A percentile compares a stretch with the other conserved stretches of the same genome.
Evolutionary conservation across 2,888 invertebrate genomes (phyloP).

Genomic region (Diogma glabrata): DNA sequence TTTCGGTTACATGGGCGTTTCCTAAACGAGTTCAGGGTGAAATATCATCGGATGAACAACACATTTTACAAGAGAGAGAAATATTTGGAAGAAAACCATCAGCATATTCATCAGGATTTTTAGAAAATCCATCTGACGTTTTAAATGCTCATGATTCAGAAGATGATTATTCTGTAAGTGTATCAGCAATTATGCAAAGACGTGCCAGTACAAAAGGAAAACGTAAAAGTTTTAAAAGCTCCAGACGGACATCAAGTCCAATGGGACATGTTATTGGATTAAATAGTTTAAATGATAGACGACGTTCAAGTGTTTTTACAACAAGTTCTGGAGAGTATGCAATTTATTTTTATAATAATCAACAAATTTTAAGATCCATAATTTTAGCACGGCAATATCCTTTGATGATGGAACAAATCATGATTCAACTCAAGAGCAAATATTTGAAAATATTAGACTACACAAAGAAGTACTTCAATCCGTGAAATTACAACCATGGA

Average conservation of each 20-base stretch:
- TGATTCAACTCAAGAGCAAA: conserved; percentile 69
- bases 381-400: conserved; percentile 57
- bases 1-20: conserved; percentile 36
- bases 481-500: conserved; percentile 76
- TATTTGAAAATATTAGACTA: conserved; percentile 77
- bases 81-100: neutral
- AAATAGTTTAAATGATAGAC: conserved; percentile 32
- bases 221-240: conserved; percentile 44
- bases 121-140: neutral
- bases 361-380: no score
- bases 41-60: no score
- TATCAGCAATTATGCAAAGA: conserved; percentile 71
- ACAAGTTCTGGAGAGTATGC: conserved; percentile 80
- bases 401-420: conserved; percentile 55
- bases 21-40: conserved; percentile 25
- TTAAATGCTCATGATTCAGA: conserved; percentile 34
- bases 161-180: conserved; percentile 77
- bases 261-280: conserved; percentile 34
- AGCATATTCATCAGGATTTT: no score
- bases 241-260: conserved; percentile 48
- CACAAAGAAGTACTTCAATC: conserved; percentile 85
- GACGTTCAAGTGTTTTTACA: conserved; percentile 66
- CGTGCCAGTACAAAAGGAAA: conserved; percentile 61
- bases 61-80: neutral
- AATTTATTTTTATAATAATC: no score